These are phyloP conservation scores for Diorhabda elongata DNA, from an alignment of 1,140 invertebrate species.

Conservation along the genomic window DNA sequence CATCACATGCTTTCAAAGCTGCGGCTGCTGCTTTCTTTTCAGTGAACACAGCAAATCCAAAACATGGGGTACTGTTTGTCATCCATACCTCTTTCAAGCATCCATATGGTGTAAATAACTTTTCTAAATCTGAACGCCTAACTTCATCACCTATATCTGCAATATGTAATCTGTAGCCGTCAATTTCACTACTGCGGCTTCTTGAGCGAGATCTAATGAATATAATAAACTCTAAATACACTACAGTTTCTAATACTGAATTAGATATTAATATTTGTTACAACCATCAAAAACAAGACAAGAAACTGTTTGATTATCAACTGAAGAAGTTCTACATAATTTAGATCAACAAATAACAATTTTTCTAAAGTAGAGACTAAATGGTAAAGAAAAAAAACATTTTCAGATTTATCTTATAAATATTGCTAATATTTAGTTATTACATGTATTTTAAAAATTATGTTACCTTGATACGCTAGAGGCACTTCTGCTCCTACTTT, in stretches of 20 bases:
- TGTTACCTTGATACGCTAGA: constrained; percentile 15
- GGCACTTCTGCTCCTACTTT: constrained; percentile 12
- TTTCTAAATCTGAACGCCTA: constrained; percentile 55
- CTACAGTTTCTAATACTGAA: not conserved
- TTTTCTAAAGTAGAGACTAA: not conserved
- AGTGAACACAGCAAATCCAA: constrained; percentile 72
- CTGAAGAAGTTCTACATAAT: not conserved
- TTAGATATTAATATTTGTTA: not conserved
- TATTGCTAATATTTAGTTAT: not conserved
- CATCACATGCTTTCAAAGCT: constrained; percentile 60
- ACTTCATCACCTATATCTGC: constrained; percentile 52
- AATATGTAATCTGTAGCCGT: constrained; percentile 49
- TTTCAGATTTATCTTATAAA: not conserved
- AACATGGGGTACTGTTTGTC: constrained; percentile 63
- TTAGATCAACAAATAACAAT: not conserved
- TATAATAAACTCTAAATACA: constrained; percentile 7
- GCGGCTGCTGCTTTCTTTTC: constrained; percentile 66
- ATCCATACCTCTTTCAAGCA: constrained; percentile 67
- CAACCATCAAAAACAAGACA: not conserved
- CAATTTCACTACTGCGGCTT: constrained; percentile 43
- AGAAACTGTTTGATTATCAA: not conserved
- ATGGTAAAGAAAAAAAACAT: constrained; percentile 1
- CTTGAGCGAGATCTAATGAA: constrained; percentile 41
- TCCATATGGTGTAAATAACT: constrained; percentile 64
- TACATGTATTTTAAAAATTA: constrained; percentile 1